Percentiles rank a stretch among this genome's conserved stretches.
These are phyloP conservation scores for Trichosurus vulpecula DNA, from an alignment of 2,797 vertebrate species.

Conservation along the genomic window DNA sequence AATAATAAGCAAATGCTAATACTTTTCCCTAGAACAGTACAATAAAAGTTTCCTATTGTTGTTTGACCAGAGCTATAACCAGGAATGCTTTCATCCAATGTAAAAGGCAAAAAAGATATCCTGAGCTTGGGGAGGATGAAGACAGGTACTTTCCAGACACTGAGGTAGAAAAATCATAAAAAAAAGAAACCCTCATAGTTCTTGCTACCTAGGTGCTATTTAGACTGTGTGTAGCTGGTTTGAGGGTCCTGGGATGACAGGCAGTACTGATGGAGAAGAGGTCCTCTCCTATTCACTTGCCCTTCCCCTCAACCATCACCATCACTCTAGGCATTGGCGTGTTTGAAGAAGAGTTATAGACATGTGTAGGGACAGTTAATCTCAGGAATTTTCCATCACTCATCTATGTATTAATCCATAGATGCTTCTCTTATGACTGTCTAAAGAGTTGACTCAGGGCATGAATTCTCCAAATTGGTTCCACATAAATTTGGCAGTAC, in stretches of 20 bases:
- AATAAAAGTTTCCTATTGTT: neutral
- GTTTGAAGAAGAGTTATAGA: neutral
- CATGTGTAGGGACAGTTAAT: neutral
- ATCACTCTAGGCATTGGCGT: neutral
- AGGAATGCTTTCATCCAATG: neutral
- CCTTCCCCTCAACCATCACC: too few relatives aligned
- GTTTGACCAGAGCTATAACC: neutral
- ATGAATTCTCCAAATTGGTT: neutral
- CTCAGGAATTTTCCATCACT: neutral
- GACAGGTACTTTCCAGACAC: neutral
- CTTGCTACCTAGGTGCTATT: neutral
- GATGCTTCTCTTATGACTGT: neutral
- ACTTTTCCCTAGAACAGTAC: neutral
- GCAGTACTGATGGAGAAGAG: neutral
- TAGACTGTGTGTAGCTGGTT: neutral
- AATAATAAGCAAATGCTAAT: neutral
- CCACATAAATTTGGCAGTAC: neutral
- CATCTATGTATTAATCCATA: neutral
- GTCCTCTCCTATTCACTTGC: neutral
- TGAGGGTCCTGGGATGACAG: neutral
- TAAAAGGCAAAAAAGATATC: neutral
- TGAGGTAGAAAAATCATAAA: neutral
- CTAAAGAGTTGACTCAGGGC: neutral
- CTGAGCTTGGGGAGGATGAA: neutral
- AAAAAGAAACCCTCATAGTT: neutral